phyloP scores from a whole-genome alignment of 1,140 invertebrate genomes.

The Calycopis cecrops region DNA sequence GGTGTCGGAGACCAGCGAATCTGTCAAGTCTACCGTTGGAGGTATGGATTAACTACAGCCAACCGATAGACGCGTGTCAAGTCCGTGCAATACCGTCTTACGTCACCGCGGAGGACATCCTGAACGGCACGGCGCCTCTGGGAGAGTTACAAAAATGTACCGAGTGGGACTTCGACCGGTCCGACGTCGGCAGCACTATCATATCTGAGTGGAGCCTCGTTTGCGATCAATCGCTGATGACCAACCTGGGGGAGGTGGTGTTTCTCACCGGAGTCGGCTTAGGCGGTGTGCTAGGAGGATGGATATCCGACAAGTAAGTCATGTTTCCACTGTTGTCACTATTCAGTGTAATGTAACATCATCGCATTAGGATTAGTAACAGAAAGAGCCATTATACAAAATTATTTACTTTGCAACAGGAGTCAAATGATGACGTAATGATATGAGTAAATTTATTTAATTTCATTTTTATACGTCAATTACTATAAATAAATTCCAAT shows the following conservation, averaged over 20 bases:
- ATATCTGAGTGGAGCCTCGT: conserved; percentile 81
- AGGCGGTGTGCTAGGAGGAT: conserved; percentile 81
- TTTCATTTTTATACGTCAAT: no score
- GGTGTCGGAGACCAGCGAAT: conserved; percentile 77
- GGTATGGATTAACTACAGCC: conserved; percentile 78
- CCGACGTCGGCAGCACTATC: conserved; percentile 77
- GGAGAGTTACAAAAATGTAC: conserved; percentile 72
- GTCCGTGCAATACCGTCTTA: conserved; percentile 44
- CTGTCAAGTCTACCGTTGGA: conserved; percentile 68
- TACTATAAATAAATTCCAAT: no score
- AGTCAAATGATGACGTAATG: no score
- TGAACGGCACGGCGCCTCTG: conserved; percentile 53
- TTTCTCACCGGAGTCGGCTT: conserved; percentile 81
- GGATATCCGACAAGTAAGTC: conserved; percentile 80
- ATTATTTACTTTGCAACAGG: no score
- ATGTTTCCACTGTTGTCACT: neutral
- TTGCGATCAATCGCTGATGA: conserved; percentile 78
- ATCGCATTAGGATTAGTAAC: no score
- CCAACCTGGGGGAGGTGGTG: conserved; percentile 81
- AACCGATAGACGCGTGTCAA: conserved; percentile 71
- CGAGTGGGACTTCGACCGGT: conserved; percentile 80
- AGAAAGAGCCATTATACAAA: no score
- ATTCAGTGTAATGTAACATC: neutral
- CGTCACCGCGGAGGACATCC: conserved; percentile 48
- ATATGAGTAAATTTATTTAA: no score